These are phyloP conservation scores for Acestrorhynchus altus DNA, from an alignment of 2,797 vertebrate genomes.

Conservation along the genomic window DNA sequence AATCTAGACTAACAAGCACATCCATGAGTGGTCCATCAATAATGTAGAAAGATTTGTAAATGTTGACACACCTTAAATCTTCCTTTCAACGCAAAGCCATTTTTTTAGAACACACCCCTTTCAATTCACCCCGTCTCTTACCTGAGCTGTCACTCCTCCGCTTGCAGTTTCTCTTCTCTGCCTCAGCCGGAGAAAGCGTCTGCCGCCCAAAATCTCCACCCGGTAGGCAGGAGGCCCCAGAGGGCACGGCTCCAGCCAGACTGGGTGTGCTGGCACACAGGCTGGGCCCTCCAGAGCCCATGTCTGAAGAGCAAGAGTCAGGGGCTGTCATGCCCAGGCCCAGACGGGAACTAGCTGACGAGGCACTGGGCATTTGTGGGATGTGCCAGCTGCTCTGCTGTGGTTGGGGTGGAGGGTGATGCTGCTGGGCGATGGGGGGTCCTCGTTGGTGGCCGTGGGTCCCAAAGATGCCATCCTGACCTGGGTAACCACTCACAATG, in stretches of 20 bases:
- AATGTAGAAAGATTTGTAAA: no score
- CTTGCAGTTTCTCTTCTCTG: constrained; percentile 91
- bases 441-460: constrained; percentile 81
- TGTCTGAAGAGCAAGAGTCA: constrained; percentile 83
- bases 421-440: constrained; percentile 87
- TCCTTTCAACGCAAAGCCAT: no score
- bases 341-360: constrained; percentile 78
- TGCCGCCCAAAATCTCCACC: constrained; percentile 92
- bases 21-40: no score
- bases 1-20: neutral
- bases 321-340: constrained; percentile 88
- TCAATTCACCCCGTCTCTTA: constrained; percentile 67
- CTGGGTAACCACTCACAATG: constrained; percentile 91
- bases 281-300: constrained; percentile 86
- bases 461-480: constrained; percentile 88
- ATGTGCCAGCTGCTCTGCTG: constrained; percentile 93
- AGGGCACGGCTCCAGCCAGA: constrained; percentile 86
- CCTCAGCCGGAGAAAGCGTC: constrained; percentile 91
- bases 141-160: constrained; percentile 98
- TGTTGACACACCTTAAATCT: no score
- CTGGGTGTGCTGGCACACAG: constrained; percentile 90
- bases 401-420: constrained; percentile 80
- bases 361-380: constrained; percentile 90
- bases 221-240: constrained; percentile 87
- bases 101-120: neutral